These are phyloP conservation scores for Clunio marinus DNA, from an alignment of 2,888 invertebrate genomes.

Conservation along the genomic window DNA sequence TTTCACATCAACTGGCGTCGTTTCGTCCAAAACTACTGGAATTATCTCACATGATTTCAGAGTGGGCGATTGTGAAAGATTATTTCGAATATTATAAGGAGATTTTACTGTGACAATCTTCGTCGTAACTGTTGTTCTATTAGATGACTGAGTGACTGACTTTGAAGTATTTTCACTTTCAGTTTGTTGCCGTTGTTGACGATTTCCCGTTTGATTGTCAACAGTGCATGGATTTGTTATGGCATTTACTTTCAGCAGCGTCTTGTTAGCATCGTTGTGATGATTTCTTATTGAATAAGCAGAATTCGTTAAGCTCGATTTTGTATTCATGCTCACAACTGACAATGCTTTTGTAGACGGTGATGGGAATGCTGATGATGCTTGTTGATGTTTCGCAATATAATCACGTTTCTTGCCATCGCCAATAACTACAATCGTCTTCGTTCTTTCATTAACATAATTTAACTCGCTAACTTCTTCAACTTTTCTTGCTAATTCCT, in stretches of 20 bases:
- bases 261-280: conserved; percentile 53
- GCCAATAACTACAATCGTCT: conserved; percentile 45
- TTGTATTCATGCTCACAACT: conserved; percentile 49
- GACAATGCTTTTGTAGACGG: conserved; percentile 8
- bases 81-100: too few species aligned
- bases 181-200: conserved; percentile 48
- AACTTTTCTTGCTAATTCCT: conserved; percentile 48
- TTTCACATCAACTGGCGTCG: conserved; percentile 44
- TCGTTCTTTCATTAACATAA: conserved; percentile 55
- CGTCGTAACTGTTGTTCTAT: background rate
- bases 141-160: conserved; percentile 50
- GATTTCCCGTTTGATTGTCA: conserved; percentile 52
- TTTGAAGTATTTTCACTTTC: conserved; percentile 45
- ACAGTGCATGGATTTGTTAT: conserved; percentile 53
- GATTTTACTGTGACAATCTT: conserved; percentile 1
- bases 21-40: conserved; percentile 31
- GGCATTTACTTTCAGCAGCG: conserved; percentile 54
- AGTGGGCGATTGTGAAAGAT: conserved; percentile 12
- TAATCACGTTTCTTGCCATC: conserved; percentile 45
- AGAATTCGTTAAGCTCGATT: conserved; percentile 49
- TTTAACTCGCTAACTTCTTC: conserved; percentile 52
- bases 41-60: conserved; percentile 30
- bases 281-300: conserved; percentile 44
- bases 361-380: background rate
- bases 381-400: conserved; percentile 46